These are phyloP conservation scores for Trachurus trachurus DNA, from an alignment of 2,797 vertebrate genomes.

Conservation along the genomic window DNA sequence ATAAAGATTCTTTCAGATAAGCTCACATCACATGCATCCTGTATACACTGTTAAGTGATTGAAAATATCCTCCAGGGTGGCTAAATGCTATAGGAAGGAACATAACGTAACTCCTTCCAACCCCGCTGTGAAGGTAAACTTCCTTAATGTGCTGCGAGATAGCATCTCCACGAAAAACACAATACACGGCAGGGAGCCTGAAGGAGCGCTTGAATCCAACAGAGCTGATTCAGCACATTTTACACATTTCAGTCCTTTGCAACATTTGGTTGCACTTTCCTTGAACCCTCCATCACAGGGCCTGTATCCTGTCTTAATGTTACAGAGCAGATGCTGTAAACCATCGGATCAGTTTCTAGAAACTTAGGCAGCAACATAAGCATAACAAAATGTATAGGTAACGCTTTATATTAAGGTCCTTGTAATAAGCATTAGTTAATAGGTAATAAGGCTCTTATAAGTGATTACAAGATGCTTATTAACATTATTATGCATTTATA, in stretches of 20 bases:
- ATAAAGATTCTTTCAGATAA: conserved; percentile 7
- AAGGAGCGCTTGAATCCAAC: conserved; percentile 17
- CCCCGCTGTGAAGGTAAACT: conserved; percentile 20
- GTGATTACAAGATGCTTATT: too few relatives aligned
- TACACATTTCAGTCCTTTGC: conserved; percentile 30
- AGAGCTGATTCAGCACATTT: conserved; percentile 26
- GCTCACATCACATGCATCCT: conserved; percentile 3
- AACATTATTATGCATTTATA: too few relatives aligned
- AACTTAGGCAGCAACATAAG: conserved; percentile 34
- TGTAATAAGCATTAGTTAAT: too few relatives aligned
- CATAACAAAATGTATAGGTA: conserved; percentile 39
- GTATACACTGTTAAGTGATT: background rate
- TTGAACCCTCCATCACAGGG: conserved; percentile 59
- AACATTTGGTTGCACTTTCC: conserved; percentile 59
- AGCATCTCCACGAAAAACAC: conserved; percentile 44
- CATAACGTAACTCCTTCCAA: conserved; percentile 1
- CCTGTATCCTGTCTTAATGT: conserved; percentile 48
- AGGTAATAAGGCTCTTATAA: too few relatives aligned
- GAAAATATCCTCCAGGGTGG: conserved; percentile 11
- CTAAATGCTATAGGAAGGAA: background rate
- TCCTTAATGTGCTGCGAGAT: conserved; percentile 23
- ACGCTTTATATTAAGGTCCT: too few relatives aligned
- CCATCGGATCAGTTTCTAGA: conserved; percentile 33
- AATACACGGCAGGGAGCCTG: conserved; percentile 14
- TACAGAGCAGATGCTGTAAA: conserved; percentile 38